Evolutionary conservation across 2,888 invertebrate species (phyloP).

Genomic region (Alsophila aescularia): DNA sequence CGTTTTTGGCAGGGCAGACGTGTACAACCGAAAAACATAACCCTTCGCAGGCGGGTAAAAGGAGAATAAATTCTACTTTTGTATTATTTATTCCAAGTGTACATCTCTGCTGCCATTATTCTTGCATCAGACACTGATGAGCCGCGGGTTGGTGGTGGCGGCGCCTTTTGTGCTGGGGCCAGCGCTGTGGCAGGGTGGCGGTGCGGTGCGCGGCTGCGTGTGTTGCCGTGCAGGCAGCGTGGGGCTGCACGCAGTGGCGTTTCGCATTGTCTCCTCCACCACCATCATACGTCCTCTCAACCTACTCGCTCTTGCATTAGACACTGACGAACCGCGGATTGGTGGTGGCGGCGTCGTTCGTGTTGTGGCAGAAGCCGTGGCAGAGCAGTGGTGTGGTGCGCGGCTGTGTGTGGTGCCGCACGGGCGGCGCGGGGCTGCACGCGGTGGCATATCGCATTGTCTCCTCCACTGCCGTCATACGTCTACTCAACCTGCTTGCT

Average conservation of each 20-base stretch:
- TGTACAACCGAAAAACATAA: no score
- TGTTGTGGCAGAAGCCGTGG: conserved; percentile 58
- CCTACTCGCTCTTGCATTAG: conserved; percentile 59
- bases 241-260: conserved; percentile 52
- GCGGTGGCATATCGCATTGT: conserved; percentile 52
- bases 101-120: no score
- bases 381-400: conserved; percentile 51
- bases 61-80: no score
- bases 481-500: conserved; percentile 59
- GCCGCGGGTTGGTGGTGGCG: conserved; percentile 34
- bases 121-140: no score
- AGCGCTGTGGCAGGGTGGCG: conserved; percentile 60
- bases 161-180: conserved; percentile 57
- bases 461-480: conserved; percentile 53
- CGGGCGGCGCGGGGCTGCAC: conserved; percentile 51
- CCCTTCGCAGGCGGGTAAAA: no score
- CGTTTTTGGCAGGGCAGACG: no score
- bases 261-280: conserved; percentile 57
- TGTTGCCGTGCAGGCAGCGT: conserved; percentile 48
- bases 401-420: conserved; percentile 54
- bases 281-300: conserved; percentile 54
- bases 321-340: conserved; percentile 3
- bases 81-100: no score
- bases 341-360: conserved; percentile 51
- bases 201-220: conserved; percentile 44